Evolutionary conservation across 2,888 invertebrate genomes (phyloP).

Genomic region (Morpho achilles): DNA sequence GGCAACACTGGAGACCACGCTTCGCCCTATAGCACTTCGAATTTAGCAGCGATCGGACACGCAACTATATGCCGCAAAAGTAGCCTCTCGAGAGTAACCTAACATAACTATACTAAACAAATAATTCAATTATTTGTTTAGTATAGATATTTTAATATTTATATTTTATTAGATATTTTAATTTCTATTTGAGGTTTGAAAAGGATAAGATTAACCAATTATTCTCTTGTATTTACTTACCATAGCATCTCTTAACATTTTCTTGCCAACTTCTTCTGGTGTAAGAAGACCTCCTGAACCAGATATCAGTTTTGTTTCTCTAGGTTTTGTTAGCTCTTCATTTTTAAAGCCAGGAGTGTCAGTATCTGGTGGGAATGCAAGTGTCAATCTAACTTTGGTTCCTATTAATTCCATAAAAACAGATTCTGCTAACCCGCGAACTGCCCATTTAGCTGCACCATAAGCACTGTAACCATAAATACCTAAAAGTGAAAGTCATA

Average conservation of each 20-base stretch:
- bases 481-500: conserved; percentile 64
- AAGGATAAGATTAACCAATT: no score
- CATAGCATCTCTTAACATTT: conserved; percentile 89
- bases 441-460: conserved; percentile 95
- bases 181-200: no score
- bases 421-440: conserved; percentile 95
- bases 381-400: conserved; percentile 89
- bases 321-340: conserved; percentile 92
- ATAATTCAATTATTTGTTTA: no score
- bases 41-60: no score
- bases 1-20: no score
- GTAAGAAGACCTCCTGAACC: conserved; percentile 87
- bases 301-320: conserved; percentile 92
- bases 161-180: no score
- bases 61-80: no score
- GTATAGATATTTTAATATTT: no score
- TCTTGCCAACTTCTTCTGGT: conserved; percentile 88
- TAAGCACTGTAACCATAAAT: conserved; percentile 97
- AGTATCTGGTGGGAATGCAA: conserved; percentile 96
- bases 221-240: conserved; percentile 61
- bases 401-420: conserved; percentile 95
- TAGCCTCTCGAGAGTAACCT: no score
- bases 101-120: no score
- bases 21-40: no score
- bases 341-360: conserved; percentile 96